Evolutionary conservation across 2,888 invertebrate genomes (phyloP).

Genomic region (Allophyes oxyacanthae): DNA sequence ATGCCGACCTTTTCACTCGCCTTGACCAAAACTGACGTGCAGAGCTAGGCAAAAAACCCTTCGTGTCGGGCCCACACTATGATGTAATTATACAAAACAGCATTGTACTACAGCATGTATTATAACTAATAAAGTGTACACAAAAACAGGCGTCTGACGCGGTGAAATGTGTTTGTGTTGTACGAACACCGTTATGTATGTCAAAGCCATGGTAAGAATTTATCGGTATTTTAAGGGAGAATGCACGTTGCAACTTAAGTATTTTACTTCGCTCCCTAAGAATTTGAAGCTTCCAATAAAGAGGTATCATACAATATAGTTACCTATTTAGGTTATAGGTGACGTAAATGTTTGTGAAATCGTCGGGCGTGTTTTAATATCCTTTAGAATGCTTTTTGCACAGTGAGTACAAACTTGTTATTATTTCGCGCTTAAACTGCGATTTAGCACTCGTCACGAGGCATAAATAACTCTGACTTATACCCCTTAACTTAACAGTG

Average conservation of each 20-base stretch:
- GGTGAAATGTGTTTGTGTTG: constrained; percentile 32
- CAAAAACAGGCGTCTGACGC: constrained; percentile 31
- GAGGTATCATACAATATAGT: background rate
- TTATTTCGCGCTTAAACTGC: too few relatives aligned
- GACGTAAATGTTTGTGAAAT: constrained; percentile 5
- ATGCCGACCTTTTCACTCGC: constrained; percentile 41
- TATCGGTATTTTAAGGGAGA: constrained; percentile 30
- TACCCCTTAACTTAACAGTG: too few relatives aligned
- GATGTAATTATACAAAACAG: constrained; percentile 48
- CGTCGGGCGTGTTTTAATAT: background rate
- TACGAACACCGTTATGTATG: constrained; percentile 18
- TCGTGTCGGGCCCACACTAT: constrained; percentile 35
- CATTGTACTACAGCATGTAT: constrained; percentile 34
- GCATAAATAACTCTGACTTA: too few relatives aligned
- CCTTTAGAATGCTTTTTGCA: background rate
- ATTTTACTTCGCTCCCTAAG: constrained; percentile 17
- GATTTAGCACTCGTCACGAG: too few relatives aligned
- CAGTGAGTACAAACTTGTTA: too few relatives aligned
- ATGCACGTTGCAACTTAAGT: constrained; percentile 24
- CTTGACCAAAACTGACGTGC: constrained; percentile 45
- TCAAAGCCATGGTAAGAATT: constrained; percentile 36
- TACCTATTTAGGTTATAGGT: background rate
- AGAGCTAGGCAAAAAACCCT: constrained; percentile 43
- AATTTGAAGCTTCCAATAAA: constrained; percentile 21
- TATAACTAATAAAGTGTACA: constrained; percentile 36